A percentile compares a stretch with the other conserved stretches of the same genome.
These are phyloP conservation scores for Pelosia muscerda DNA, from an alignment of 2,888 invertebrate species.

Conservation along the genomic window DNA sequence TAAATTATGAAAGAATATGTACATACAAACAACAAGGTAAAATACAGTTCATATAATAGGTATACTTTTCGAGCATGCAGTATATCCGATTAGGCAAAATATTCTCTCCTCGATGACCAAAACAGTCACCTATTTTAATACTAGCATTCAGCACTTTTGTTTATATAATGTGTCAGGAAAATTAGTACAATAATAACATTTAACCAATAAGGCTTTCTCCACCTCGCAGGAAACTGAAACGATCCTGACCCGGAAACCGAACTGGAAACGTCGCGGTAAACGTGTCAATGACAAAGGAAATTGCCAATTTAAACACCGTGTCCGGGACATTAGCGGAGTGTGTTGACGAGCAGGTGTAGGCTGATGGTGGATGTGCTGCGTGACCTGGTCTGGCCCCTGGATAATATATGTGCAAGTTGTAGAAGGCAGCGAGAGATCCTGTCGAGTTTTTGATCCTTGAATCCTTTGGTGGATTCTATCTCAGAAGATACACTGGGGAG, in stretches of 20 bases:
- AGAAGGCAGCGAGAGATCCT: not conserved
- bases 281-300: constrained; percentile 10
- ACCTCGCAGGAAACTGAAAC: not conserved
- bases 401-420: not conserved
- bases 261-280: constrained; percentile 2
- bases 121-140: too few species aligned
- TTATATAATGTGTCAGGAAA: too few species aligned
- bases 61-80: too few species aligned
- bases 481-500: too few species aligned
- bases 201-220: not conserved
- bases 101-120: too few species aligned
- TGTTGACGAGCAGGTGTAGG: constrained; percentile 7
- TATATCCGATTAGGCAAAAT: too few species aligned
- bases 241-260: not conserved
- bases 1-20: too few species aligned
- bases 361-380: constrained; percentile 1
- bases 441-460: not conserved
- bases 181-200: too few species aligned
- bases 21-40: too few species aligned
- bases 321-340: constrained; percentile 10
- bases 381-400: not conserved
- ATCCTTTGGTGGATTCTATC: not conserved
- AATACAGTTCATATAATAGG: too few species aligned
- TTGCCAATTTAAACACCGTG: not conserved
- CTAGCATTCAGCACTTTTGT: too few species aligned